Evolutionary conservation across 2,797 vertebrate genomes (phyloP).

Genomic region (Neosalanx taihuensis): DNA sequence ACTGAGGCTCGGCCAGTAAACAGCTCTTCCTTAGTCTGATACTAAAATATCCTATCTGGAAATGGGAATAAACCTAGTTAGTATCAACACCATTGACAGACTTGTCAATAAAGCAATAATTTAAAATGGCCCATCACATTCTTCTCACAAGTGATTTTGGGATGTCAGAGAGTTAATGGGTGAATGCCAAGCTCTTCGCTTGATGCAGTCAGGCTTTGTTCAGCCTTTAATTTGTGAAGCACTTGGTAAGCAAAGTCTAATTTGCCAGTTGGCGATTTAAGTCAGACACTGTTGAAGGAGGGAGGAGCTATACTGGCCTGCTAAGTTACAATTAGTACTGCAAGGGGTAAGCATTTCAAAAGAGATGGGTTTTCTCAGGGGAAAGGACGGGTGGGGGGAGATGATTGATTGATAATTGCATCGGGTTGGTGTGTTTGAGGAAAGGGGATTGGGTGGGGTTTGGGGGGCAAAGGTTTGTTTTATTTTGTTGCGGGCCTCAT

Average conservation of each 20-base stretch:
- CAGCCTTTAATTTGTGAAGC: conserved; percentile 14
- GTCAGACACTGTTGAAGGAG: conserved; percentile 37
- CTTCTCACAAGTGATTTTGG: not conserved
- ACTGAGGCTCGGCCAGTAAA: too few relatives aligned
- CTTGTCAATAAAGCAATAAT: not conserved
- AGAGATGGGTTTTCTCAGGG: conserved; percentile 34
- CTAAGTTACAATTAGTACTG: conserved; percentile 43
- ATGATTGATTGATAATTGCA: conserved; percentile 13
- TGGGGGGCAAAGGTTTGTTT: not conserved
- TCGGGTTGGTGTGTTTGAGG: not conserved
- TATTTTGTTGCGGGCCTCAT: conserved; percentile 23
- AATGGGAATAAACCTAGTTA: not conserved
- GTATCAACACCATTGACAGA: not conserved
- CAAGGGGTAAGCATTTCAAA: conserved; percentile 33
- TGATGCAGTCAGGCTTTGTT: not conserved
- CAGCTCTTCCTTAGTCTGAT: not conserved
- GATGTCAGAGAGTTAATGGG: not conserved
- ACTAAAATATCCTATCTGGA: not conserved
- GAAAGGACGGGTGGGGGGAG: conserved; percentile 16
- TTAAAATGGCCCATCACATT: not conserved
- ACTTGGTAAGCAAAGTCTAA: conserved; percentile 9
- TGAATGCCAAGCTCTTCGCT: not conserved
- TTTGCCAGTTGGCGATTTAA: conserved; percentile 28
- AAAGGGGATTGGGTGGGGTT: too few relatives aligned
- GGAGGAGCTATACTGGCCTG: conserved; percentile 35